Conservation (phyloP, 2,888 invertebrate species). For the Parnassius glacialis region DNA sequence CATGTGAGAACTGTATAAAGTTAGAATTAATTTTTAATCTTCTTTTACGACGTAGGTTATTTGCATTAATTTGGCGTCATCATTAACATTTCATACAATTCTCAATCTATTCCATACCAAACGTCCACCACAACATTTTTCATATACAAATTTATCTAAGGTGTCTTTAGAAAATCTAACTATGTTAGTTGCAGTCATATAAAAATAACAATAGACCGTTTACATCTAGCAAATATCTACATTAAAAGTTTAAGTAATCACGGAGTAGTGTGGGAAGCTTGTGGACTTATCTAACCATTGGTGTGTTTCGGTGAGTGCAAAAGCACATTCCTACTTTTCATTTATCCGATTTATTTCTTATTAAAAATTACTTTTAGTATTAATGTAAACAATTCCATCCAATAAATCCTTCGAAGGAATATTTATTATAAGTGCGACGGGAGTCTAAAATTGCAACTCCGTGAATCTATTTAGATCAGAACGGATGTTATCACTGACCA, state of each 20-base stretch:
- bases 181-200: conserved; percentile 76
- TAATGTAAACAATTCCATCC: conserved; percentile 65
- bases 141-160: conserved; percentile 57
- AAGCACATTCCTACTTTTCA: conserved; percentile 74
- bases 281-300: conserved; percentile 67
- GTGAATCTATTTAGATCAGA: conserved; percentile 22
- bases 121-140: conserved; percentile 34
- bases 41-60: background rate
- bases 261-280: conserved; percentile 66
- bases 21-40: background rate
- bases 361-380: conserved; percentile 54
- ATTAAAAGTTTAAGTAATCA: conserved; percentile 65
- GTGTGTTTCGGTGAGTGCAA: conserved; percentile 77
- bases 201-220: conserved; percentile 78
- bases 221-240: conserved; percentile 74
- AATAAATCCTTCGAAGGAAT: conserved; percentile 65
- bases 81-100: background rate
- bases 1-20: too few relatives aligned
- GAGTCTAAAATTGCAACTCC: conserved; percentile 32
- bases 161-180: conserved; percentile 76
- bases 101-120: conserved; percentile 33
- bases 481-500: conserved; percentile 31
- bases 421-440: conserved; percentile 37
- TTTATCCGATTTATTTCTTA: conserved; percentile 56
- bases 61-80: background rate